phyloP scores from a whole-genome alignment of 2,113 vertebrate species.

The Bufo bufo region DNA sequence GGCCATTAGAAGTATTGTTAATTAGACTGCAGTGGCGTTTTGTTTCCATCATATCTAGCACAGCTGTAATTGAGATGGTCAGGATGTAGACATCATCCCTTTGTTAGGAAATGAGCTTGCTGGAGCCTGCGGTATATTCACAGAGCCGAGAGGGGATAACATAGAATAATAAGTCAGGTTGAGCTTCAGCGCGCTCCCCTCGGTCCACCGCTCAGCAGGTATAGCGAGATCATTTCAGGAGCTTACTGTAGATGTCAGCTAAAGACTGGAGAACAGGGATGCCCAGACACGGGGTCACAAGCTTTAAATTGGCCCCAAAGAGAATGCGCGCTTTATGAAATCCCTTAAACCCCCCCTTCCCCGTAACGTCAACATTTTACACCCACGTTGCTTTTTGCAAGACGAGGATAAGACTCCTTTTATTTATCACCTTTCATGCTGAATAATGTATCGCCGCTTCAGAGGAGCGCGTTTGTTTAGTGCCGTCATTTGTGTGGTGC shows the following conservation, averaged over 20 bases:
- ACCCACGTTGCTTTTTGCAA: neutral
- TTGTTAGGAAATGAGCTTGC: slow-evolving; percentile 24
- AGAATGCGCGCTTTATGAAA: neutral
- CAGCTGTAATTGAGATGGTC: neutral
- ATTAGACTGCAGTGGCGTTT: neutral
- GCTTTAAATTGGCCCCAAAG: slow-evolving; percentile 41
- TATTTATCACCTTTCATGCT: neutral
- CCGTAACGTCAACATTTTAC: neutral
- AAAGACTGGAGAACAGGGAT: slow-evolving; percentile 1
- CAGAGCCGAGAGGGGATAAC: slow-evolving; percentile 6
- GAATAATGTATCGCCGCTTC: neutral
- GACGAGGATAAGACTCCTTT: neutral
- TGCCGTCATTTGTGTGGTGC: neutral
- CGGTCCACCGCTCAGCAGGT: neutral
- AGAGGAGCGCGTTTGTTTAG: neutral
- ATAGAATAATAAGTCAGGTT: slow-evolving; percentile 47
- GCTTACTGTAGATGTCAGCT: slow-evolving; percentile 7
- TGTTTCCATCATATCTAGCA: neutral
- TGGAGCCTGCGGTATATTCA: neutral
- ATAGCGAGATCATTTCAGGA: neutral
- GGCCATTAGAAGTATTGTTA: slow-evolving; percentile 32
- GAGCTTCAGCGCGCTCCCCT: neutral
- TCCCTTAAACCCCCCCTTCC: neutral
- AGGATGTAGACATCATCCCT: neutral
- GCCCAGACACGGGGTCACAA: neutral